Conservation (phyloP, 2,797 vertebrate genomes). For the Iguana delicatissima region DNA sequence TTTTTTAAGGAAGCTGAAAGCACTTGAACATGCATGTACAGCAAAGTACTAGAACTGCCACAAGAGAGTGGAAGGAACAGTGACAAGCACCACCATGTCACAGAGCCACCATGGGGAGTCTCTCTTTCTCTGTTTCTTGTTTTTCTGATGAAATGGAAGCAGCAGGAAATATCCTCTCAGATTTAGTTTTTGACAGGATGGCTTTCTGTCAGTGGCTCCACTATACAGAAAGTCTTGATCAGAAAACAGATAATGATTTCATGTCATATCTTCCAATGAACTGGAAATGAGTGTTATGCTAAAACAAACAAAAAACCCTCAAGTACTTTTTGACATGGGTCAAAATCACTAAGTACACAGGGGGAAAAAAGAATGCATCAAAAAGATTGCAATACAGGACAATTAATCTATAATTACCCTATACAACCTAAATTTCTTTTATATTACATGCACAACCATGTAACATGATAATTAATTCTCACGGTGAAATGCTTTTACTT, state of each 20-base stretch:
- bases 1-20: conserved; percentile 46
- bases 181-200: conserved; percentile 67
- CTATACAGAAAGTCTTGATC: conserved; percentile 50
- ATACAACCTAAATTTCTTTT: conserved; percentile 12
- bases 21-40: conserved; percentile 48
- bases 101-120: conserved; percentile 64
- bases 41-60: conserved; percentile 52
- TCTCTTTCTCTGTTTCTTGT: conserved; percentile 35
- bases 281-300: conserved; percentile 21
- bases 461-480: background rate
- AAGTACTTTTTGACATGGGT: background rate
- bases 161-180: conserved; percentile 62
- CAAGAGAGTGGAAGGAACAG: conserved; percentile 60
- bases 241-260: conserved; percentile 48
- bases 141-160: conserved; percentile 61
- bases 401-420: background rate
- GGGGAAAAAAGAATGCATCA: background rate
- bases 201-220: conserved; percentile 52
- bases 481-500: conserved; percentile 13
- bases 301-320: background rate
- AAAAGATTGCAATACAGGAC: background rate
- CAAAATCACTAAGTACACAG: background rate
- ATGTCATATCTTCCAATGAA: conserved; percentile 39
- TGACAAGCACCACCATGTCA: conserved; percentile 50
- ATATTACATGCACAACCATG: background rate